Conservation (phyloP, 2,113 vertebrate genomes). For the Serilophus lunatus region DNA sequence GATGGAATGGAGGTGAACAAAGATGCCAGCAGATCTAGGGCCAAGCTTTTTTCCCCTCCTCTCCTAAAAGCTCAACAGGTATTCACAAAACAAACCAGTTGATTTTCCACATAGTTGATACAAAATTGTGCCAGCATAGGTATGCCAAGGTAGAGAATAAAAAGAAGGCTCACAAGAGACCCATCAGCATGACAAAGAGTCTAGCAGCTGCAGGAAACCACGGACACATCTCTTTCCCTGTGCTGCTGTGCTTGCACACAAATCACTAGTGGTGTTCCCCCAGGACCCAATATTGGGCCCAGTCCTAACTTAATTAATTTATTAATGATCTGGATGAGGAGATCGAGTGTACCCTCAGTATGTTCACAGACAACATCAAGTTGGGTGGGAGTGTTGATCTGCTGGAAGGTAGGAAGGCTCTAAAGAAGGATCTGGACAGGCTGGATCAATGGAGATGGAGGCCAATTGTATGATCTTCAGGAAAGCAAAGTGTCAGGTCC, state of each 20-base stretch:
- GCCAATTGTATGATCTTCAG: not conserved
- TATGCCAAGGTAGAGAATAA: not conserved
- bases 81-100: not conserved
- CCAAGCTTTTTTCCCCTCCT: not conserved
- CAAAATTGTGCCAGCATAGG: rapidly evolving
- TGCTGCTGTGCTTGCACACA: rapidly evolving
- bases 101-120: not conserved
- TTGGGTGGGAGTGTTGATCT: not conserved
- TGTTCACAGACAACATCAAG: not conserved
- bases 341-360: not conserved
- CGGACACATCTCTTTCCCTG: not conserved
- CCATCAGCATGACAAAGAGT: not conserved
- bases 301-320: not conserved
- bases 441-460: not conserved
- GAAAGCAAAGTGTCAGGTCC: not conserved
- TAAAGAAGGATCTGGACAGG: not conserved
- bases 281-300: not conserved
- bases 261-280: not conserved
- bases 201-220: not conserved
- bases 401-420: not conserved
- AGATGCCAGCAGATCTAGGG: not conserved
- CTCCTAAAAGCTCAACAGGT: not conserved
- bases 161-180: not conserved
- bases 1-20: not conserved
- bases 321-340: not conserved